phyloP scores from a whole-genome alignment of 2,888 invertebrate genomes.

The Gasteruption jaculator region DNA sequence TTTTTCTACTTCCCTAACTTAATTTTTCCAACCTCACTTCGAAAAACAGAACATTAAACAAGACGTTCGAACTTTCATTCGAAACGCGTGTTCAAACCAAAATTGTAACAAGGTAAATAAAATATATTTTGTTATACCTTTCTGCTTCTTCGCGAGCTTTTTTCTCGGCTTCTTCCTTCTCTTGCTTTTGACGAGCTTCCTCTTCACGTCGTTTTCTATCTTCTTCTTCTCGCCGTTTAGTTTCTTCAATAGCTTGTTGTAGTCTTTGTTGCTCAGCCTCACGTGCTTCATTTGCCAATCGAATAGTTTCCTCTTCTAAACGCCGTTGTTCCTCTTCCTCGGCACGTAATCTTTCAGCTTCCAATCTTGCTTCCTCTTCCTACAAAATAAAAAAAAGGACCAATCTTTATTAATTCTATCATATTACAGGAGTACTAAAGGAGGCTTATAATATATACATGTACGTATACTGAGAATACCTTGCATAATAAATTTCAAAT shows the following conservation, averaged over 20 bases:
- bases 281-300: conserved; percentile 75
- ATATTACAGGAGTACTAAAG: conserved; percentile 3
- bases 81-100: no score
- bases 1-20: no score
- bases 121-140: conserved; percentile 48
- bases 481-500: no score
- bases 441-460: background rate
- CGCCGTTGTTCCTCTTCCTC: conserved; percentile 83
- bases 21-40: no score
- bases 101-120: no score
- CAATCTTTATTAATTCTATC: conserved; percentile 14
- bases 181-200: conserved; percentile 60
- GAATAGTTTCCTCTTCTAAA: conserved; percentile 75
- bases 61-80: no score
- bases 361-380: conserved; percentile 70
- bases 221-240: conserved; percentile 73
- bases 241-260: conserved; percentile 65
- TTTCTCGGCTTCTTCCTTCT: conserved; percentile 73
- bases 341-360: conserved; percentile 65
- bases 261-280: conserved; percentile 82
- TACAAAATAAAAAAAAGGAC: no score
- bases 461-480: no score
- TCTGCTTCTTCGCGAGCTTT: conserved; percentile 85
- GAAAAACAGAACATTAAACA: no score
- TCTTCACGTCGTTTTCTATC: conserved; percentile 69